These are phyloP conservation scores for Morone chrysops DNA, from an alignment of 2,113 vertebrate species.

Conservation along the genomic window DNA sequence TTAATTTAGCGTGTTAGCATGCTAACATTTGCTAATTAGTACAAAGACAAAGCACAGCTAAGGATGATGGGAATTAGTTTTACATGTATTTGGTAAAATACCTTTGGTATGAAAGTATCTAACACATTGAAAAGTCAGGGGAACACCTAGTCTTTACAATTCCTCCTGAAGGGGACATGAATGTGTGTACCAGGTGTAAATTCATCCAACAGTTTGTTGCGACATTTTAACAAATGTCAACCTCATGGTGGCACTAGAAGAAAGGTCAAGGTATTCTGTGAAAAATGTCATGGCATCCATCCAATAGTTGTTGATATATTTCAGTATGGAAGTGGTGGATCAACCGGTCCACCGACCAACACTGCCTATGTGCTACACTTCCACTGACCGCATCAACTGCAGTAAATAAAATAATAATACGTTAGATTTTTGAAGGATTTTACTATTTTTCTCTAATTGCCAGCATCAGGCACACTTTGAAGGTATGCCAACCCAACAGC, in stretches of 20 bases:
- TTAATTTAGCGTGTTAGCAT: background rate
- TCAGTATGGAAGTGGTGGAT: background rate
- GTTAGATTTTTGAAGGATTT: background rate
- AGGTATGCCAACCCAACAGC: background rate
- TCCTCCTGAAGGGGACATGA: no score
- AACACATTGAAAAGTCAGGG: background rate
- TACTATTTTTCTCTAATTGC: background rate
- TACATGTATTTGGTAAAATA: background rate
- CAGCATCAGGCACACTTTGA: constrained; percentile 7
- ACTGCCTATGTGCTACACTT: background rate
- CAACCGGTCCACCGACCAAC: background rate
- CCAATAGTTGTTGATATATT: background rate
- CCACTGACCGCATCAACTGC: no score
- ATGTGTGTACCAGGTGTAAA: background rate
- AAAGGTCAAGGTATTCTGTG: background rate
- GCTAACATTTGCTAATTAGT: background rate
- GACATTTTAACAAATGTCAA: background rate
- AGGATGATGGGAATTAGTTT: background rate
- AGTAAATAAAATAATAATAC: background rate
- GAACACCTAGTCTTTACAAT: background rate
- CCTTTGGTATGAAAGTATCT: background rate
- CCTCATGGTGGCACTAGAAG: background rate
- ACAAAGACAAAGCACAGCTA: background rate
- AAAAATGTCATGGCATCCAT: background rate
- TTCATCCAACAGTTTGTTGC: background rate